Evolutionary conservation across 2,113 vertebrate species (phyloP).

Genomic region (Oenanthe melanoleuca): DNA sequence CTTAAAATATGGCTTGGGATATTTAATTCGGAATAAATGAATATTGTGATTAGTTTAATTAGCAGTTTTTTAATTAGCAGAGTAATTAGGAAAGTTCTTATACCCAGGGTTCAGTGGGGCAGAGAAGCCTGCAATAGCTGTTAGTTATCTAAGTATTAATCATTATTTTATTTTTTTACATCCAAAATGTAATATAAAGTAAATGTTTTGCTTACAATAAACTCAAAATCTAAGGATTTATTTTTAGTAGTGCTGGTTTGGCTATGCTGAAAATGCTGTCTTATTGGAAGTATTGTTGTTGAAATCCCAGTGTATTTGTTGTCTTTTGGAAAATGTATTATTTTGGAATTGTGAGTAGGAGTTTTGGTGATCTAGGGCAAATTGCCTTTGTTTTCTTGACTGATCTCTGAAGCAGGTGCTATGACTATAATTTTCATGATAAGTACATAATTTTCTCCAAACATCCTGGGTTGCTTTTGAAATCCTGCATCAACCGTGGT

Average conservation of each 20-base stretch:
- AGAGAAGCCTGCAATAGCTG: neutral
- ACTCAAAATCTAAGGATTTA: neutral
- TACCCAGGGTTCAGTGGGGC: neutral
- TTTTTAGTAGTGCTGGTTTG: neutral
- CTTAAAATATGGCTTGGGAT: neutral
- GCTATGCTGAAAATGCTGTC: neutral
- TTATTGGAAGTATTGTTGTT: neutral
- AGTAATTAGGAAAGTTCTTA: neutral
- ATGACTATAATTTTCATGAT: neutral
- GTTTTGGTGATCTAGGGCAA: neutral
- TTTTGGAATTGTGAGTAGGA: neutral
- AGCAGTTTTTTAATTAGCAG: neutral
- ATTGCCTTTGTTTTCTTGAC: neutral
- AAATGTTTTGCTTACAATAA: neutral
- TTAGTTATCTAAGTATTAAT: neutral
- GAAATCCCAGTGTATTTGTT: neutral
- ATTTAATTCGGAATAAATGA: neutral
- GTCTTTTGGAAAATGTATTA: neutral
- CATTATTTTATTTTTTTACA: neutral
- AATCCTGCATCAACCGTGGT: neutral
- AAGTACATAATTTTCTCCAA: neutral
- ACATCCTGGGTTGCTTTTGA: neutral
- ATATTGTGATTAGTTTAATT: neutral
- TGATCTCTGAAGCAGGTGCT: neutral
- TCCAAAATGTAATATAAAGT: neutral